phyloP scores from a whole-genome alignment of 2,113 vertebrate genomes.

The Sylvia atricapilla region DNA sequence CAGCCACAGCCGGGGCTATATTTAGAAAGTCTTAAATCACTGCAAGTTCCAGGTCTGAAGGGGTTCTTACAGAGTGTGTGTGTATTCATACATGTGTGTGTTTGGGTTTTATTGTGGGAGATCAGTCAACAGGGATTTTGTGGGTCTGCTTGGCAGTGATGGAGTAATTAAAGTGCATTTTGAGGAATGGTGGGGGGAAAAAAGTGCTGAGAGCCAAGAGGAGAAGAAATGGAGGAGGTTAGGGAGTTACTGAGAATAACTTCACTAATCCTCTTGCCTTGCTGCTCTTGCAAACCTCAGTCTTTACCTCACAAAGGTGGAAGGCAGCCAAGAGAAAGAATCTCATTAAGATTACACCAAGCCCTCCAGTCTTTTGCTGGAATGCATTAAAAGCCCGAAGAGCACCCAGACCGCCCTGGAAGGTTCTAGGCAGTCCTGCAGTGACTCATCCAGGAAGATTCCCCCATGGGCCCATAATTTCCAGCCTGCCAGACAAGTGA shows the following conservation, averaged over 20 bases:
- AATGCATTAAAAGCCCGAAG: neutral
- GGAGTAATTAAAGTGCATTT: slow-evolving; percentile 29
- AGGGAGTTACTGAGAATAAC: neutral
- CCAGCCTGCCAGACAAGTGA: slow-evolving; percentile 28
- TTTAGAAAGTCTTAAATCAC: slow-evolving; percentile 56
- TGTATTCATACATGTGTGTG: neutral
- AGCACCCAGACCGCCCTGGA: neutral
- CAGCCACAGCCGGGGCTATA: slow-evolving; percentile 60
- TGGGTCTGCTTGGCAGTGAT: slow-evolving; percentile 51
- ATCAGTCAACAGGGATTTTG: slow-evolving; percentile 11
- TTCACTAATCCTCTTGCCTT: slow-evolving; percentile 23
- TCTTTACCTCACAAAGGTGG: slow-evolving; percentile 34
- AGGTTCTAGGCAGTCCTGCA: neutral
- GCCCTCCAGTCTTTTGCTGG: neutral
- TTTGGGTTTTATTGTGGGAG: slow-evolving; percentile 17
- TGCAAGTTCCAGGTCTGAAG: slow-evolving; percentile 23
- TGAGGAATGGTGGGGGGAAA: slow-evolving; percentile 24
- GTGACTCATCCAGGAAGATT: slow-evolving; percentile 61
- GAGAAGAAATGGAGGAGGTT: slow-evolving; percentile 27
- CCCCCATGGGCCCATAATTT: slow-evolving; percentile 39
- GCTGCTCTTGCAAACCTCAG: neutral
- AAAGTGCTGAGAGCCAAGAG: neutral
- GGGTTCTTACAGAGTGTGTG: slow-evolving; percentile 3
- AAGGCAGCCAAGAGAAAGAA: slow-evolving; percentile 27
- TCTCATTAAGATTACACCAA: neutral